phyloP scores from a whole-genome alignment of 2,888 invertebrate species.

The Athetis lepigone region DNA sequence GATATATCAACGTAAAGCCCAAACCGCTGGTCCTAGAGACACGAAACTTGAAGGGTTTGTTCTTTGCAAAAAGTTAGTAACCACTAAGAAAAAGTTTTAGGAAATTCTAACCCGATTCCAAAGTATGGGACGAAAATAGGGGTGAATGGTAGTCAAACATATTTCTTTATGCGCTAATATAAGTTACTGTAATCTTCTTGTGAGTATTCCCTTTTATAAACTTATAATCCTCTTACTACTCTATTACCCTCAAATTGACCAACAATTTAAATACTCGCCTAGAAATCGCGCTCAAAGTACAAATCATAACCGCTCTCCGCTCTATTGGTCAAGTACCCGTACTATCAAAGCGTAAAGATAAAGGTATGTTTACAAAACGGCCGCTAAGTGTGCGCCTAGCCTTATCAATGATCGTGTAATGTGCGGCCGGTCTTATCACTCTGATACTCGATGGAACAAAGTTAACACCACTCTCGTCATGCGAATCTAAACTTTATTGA shows the following conservation, averaged over 20 bases:
- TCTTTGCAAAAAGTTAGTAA: no score
- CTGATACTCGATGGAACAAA: conserved; percentile 36
- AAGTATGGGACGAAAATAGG: no score
- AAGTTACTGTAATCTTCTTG: no score
- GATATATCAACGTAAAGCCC: no score
- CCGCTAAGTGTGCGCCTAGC: conserved; percentile 59
- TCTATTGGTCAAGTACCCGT: conserved; percentile 38
- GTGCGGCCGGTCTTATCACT: conserved; percentile 54
- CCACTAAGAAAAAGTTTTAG: no score
- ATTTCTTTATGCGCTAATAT: no score
- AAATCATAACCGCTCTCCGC: conserved; percentile 54
- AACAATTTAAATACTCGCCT: background rate
- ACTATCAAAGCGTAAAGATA: conserved; percentile 60
- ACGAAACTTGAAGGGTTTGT: no score
- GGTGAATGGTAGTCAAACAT: no score
- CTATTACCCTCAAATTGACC: background rate
- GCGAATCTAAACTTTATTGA: background rate
- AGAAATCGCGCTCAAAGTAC: conserved; percentile 11
- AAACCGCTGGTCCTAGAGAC: no score
- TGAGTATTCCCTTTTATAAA: no score
- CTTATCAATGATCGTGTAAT: conserved; percentile 61
- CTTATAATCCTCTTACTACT: background rate
- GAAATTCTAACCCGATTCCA: no score
- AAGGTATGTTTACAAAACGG: conserved; percentile 64
- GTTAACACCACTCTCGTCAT: background rate